Conservation (phyloP, 2,888 invertebrate genomes). For the Apocheima hispidaria region DNA sequence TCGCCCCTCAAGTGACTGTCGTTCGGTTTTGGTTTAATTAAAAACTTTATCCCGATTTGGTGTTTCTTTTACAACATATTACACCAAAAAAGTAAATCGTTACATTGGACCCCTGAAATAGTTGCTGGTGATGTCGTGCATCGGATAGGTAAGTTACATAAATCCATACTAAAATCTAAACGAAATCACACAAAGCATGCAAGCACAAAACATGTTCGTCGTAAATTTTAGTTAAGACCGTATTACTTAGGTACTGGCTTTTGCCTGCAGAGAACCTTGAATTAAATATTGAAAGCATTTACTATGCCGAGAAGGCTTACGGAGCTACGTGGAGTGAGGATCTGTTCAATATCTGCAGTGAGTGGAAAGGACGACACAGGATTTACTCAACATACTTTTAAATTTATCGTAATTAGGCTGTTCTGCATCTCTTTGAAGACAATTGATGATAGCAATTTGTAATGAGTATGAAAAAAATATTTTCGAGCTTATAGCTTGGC, state of each 20-base stretch:
- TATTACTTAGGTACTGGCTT: background rate
- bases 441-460: background rate
- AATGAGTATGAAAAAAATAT: background rate
- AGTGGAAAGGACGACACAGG: background rate
- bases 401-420: background rate
- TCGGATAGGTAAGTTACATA: slow-evolving; percentile 21
- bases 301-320: slow-evolving; percentile 1
- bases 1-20: slow-evolving; percentile 1
- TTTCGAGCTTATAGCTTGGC: background rate
- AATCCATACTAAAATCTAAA: slow-evolving; percentile 1
- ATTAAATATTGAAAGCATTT: slow-evolving; percentile 11
- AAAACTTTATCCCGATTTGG: slow-evolving; percentile 5
- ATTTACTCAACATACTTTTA: background rate
- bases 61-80: slow-evolving; percentile 12
- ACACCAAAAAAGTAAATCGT: background rate
- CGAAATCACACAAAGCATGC: slow-evolving; percentile 22
- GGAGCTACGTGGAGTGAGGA: slow-evolving; percentile 4
- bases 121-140: slow-evolving; percentile 17
- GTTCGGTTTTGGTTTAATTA: slow-evolving; percentile 1
- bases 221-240: slow-evolving; percentile 3
- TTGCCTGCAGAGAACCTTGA: slow-evolving; percentile 12
- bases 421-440: background rate
- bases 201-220: background rate
- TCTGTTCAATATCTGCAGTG: slow-evolving; percentile 10
- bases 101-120: background rate